A percentile compares a stretch with the other conserved stretches of the same genome.
phyloP scores from a whole-genome alignment of 2,113 vertebrate genomes.

The Gymnocephalus cernua region DNA sequence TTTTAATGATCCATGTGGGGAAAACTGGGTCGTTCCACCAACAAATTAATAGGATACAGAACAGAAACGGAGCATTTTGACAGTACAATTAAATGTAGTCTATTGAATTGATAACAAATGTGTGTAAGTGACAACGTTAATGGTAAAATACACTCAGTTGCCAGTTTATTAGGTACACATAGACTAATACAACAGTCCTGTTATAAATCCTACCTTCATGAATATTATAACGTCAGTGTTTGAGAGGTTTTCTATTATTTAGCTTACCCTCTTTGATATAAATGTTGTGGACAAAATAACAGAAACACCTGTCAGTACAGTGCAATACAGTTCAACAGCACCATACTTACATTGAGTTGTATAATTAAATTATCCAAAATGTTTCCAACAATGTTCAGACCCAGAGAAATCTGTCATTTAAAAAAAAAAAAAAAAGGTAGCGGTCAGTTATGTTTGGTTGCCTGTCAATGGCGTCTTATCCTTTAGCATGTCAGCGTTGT shows the following conservation, averaged over 20 bases:
- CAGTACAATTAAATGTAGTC: not conserved
- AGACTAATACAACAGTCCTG: not conserved
- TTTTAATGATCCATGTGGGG: constrained; percentile 32
- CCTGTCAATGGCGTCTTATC: too few species aligned
- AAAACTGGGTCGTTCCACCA: constrained; percentile 42
- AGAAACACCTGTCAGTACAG: too few species aligned
- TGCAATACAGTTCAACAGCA: not conserved
- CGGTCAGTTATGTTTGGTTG: too few species aligned
- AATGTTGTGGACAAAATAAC: not conserved
- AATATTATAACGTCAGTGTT: not conserved
- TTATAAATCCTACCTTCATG: not conserved
- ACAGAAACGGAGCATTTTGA: constrained; percentile 3
- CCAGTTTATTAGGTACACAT: not conserved
- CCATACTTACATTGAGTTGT: too few species aligned
- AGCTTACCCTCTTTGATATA: not conserved
- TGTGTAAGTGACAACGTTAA: not conserved
- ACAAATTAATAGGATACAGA: constrained; percentile 26
- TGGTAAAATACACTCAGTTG: not conserved
- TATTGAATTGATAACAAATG: not conserved
- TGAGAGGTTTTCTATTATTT: not conserved
- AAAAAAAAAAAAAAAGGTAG: too few species aligned
- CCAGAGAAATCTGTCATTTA: too few species aligned
- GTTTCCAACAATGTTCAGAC: too few species aligned
- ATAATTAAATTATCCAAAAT: too few species aligned
- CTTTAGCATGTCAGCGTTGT: too few species aligned